Evolutionary conservation across 2,888 invertebrate genomes (phyloP), one percentile per base, ranked within the genome.

Genomic region (Physocephala rufipes): DNA sequence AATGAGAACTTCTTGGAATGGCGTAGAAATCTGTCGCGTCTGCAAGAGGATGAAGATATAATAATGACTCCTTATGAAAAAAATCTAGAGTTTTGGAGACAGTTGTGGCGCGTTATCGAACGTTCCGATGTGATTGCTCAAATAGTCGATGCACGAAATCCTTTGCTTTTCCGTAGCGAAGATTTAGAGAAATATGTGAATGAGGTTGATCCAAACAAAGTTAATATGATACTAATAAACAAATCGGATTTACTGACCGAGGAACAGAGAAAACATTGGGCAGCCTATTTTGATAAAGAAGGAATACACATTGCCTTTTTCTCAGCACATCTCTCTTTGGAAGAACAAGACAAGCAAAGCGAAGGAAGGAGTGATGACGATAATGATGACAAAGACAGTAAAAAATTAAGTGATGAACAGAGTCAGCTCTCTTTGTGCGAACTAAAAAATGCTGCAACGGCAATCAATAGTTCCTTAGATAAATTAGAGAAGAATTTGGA

Each of bases 81-180:
- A 81, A 99, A 99, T 87, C 85, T 99, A 24, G 97, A 99, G 84
- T 95, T 99, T 79, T 99, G 99, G 99, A 90, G 97, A 63, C 99
- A 99, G 84, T 85, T 99, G 45, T 99, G 99, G 99, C 90, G 99
- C 78, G 99, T 99, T 0, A 90, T 99, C n/a, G 99, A 99, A 85
- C 91, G 95, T 78, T 95, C 97, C 82, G 96, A 98, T 87, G 90
- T 98, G 0, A 89, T 98, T 19, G 90, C 96, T 16, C 95, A 99
- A 85, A 95, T 99, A 74, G 93, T 99, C 16, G 99, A 99, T 89
- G 97, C 96, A 0, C 89, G 99, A 76, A 97, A 99, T 88, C 99
- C 99, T 1, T 86, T 98, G 62, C 87, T 99, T 9, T 98, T 96
- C 81, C 91, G 96, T 68, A 97, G 96, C 87, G 91, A 92, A 80